Base-by-base conservation (phyloP, 1,140 invertebrate genomes). In the Drosophila arizonae region DNA sequence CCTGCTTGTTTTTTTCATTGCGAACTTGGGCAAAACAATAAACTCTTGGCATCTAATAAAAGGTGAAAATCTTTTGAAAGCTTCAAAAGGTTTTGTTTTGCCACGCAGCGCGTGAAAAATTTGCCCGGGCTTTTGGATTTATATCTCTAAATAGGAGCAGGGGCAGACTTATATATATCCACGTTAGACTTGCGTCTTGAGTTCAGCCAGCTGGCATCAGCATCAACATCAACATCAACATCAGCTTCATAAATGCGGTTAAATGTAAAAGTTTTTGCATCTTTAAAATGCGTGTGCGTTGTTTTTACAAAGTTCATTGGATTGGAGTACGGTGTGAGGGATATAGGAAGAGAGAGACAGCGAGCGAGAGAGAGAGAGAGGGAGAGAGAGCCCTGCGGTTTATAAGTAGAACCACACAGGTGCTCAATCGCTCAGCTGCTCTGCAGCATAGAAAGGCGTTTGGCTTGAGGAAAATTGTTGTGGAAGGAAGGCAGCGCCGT, bases 21-120 rank as follows among this genome's bases (percentile, higher is more conserved):
- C 65, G 71, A 87, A 87, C 81, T 86, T 81, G 76, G 67, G 76
- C 50, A 78, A 86, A 87, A 87, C 81, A 86, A 86, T 86, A 87
- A 86, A 87, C 79, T 81, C 86, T 88, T 75, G 82, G 76, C 79
- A 86, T 86, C 82, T 86, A 82, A 87, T 78, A 87, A 87, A 87
- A 88, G 79, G 84, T 88, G 82, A 82, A 87, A 87, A 87, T 82
- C 82, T 87, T 88, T 79, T 79, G 63, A 87, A 88, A 82, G 79
- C 76, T 86, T 76, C 79, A 63, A 60, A 87, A 81, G 82, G 76
- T 79, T 76, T 76, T 70, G 39, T 58, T 68, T 63, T 41, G 6
- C 45, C 64, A 57, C 9, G 51, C 33, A 43, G 63, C 46, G 66
- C 57, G 63, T 64, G 55, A 46, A 67, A 60, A 48, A 67, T 67